A percentile compares a stretch with the other conserved stretches of the same genome.
phyloP scores from a whole-genome alignment of 2,113 vertebrate genomes.

The Cnemophilus loriae region DNA sequence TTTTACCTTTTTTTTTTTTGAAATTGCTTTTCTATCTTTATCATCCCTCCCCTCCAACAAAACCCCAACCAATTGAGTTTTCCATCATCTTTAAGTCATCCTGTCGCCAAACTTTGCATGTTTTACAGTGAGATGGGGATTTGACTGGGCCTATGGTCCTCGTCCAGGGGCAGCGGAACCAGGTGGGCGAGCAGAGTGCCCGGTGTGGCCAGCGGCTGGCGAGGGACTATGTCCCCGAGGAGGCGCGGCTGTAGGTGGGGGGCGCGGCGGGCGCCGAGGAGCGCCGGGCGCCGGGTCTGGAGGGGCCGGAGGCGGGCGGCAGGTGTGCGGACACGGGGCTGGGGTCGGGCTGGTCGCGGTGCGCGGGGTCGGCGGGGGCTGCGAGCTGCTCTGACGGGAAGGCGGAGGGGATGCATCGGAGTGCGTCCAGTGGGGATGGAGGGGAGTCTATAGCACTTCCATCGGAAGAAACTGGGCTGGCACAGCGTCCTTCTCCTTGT shows the following conservation, averaged over 20 bases:
- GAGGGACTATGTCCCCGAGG: conserved; percentile 52
- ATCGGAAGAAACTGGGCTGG: conserved; percentile 97
- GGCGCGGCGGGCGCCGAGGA: conserved; percentile 10
- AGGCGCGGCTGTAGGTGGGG: conserved; percentile 42
- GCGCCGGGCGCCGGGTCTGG: conserved; percentile 30
- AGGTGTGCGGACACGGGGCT: conserved; percentile 54
- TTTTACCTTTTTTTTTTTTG: background rate
- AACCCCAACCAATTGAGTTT: background rate
- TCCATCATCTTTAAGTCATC: background rate
- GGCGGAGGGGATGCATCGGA: conserved; percentile 71
- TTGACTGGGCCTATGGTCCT: background rate
- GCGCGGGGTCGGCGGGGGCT: conserved; percentile 65
- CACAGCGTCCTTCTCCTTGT: conserved; percentile 90
- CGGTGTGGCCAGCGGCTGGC: background rate
- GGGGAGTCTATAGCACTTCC: conserved; percentile 96
- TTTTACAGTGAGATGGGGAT: background rate
- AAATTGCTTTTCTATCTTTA: background rate
- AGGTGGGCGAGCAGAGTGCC: background rate
- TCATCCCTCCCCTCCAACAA: background rate
- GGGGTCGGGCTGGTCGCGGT: conserved; percentile 56
- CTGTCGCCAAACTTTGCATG: background rate
- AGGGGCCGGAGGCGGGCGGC: conserved; percentile 62
- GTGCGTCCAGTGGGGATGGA: conserved; percentile 73
- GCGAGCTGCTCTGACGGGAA: conserved; percentile 74
- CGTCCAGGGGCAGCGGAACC: background rate